Base-by-base conservation (phyloP, 1,140 invertebrate species). In the Camponotus vicinus region DNA sequence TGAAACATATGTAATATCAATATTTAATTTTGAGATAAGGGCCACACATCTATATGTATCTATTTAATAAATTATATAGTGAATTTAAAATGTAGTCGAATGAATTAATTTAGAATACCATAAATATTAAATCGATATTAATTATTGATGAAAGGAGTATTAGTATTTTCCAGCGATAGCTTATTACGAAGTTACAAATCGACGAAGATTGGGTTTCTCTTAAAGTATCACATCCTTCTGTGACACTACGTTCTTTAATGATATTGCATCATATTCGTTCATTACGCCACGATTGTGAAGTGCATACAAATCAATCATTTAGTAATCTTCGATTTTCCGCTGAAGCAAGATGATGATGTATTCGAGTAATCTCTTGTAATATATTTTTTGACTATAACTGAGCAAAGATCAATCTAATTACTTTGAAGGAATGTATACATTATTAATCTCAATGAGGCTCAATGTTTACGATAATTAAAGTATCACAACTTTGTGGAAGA, bases 281-380 rank as follows among this genome's bases (percentile, higher is more conserved):
- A 83, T 83, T 83, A 75, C 55, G 55, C n/a, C 67, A 71, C 15
- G 21, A 71, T 49, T 82, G 67, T 73, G 40, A 61, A 55, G 15
- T 32, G 57, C 42, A 83, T 83, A 73, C 55, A 49, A 61, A 83
- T 75, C 27, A 45, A 13, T 15, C 3, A 11, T 73, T 83, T 83
- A 83, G 79, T 49, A 83, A 83, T 75, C 49, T 49, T 34, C 13
- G 34, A 63, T 21, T 77, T 64, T 34, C 40, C 75, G 37, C 32
- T 45, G 27, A 76, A 61, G 57, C 57, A n/a, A 63, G 21, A 59
- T 21, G 21, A 21, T 21, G 21, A 21, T 5, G 2, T 11, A 18
- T 4, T 66, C 13, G 32, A 42, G 5, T 70, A 70, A 61, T 42
- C 13, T 42, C 40, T 42, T 42, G 45, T 69, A 18, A 42, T 52